Conservation (phyloP, 2,888 invertebrate genomes). For the Ephialtes manifestator region DNA sequence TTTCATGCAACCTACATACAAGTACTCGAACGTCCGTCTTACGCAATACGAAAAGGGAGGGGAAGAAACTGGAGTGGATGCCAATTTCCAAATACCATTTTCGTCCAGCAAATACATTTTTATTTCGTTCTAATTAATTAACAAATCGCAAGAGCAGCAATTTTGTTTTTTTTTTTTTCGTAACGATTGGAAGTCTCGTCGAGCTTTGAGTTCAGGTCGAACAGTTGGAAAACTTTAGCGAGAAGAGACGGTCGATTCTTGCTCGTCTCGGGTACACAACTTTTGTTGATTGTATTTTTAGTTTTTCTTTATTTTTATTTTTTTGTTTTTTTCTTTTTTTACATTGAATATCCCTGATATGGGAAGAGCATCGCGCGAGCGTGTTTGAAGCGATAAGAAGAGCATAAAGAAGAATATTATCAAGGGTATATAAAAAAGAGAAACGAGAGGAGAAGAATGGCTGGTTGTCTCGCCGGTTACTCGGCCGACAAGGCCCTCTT, state of each 20-base stretch:
- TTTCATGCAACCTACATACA: conserved; percentile 28
- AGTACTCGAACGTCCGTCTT: conserved; percentile 31
- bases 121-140: conserved; percentile 22
- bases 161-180: conserved; percentile 40
- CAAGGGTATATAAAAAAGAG: conserved; percentile 24
- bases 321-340: background rate
- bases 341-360: background rate
- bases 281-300: conserved; percentile 21
- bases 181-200: conserved; percentile 22
- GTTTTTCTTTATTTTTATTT: conserved; percentile 8
- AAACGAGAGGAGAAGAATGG: conserved; percentile 47
- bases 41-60: conserved; percentile 36
- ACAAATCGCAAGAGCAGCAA: conserved; percentile 52
- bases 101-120: conserved; percentile 4
- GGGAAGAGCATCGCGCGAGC: conserved; percentile 8
- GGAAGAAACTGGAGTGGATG: background rate
- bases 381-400: conserved; percentile 30
- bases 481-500: conserved; percentile 38
- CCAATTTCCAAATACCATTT: conserved; percentile 71
- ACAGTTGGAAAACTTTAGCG: conserved; percentile 59
- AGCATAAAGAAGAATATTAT: conserved; percentile 20
- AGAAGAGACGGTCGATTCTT: conserved; percentile 43
- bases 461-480: conserved; percentile 33
- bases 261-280: conserved; percentile 10
- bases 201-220: conserved; percentile 19